These are phyloP conservation scores for Thripadectes ignobilis DNA, from an alignment of 2,797 vertebrate genomes.

Conservation along the genomic window DNA sequence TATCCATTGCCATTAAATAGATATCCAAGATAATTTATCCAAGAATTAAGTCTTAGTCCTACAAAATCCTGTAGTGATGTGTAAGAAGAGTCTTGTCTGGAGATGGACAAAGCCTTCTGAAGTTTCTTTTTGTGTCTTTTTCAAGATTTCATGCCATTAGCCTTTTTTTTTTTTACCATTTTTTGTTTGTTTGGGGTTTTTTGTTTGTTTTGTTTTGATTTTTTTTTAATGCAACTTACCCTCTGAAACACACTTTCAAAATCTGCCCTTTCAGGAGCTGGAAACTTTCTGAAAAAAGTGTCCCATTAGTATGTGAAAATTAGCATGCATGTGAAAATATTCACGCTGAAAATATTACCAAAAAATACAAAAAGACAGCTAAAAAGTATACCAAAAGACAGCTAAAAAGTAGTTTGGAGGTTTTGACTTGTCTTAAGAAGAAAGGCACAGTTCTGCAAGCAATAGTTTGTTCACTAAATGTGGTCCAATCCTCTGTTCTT, in stretches of 20 bases:
- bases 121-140: not conserved
- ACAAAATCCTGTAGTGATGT: not conserved
- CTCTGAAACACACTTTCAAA: not conserved
- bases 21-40: not conserved
- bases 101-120: not conserved
- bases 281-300: not conserved
- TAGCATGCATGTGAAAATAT: not conserved
- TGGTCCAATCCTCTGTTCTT: not conserved
- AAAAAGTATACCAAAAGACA: not conserved
- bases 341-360: not conserved
- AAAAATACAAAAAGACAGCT: too few relatives aligned
- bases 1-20: not conserved
- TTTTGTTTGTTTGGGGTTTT: too few relatives aligned
- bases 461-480: not conserved
- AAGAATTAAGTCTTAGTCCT: not conserved
- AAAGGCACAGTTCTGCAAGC: not conserved
- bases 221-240: not conserved
- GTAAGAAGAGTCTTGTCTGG: not conserved
- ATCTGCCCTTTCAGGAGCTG: not conserved
- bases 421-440: not conserved
- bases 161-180: too few relatives aligned
- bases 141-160: not conserved
- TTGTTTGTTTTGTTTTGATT: not conserved
- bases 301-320: not conserved
- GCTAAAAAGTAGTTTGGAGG: not conserved